A percentile compares a stretch with the other conserved stretches of the same genome.
Evolutionary conservation across 2,888 invertebrate species (phyloP).

Genomic region (Megastigmus dorsalis): DNA sequence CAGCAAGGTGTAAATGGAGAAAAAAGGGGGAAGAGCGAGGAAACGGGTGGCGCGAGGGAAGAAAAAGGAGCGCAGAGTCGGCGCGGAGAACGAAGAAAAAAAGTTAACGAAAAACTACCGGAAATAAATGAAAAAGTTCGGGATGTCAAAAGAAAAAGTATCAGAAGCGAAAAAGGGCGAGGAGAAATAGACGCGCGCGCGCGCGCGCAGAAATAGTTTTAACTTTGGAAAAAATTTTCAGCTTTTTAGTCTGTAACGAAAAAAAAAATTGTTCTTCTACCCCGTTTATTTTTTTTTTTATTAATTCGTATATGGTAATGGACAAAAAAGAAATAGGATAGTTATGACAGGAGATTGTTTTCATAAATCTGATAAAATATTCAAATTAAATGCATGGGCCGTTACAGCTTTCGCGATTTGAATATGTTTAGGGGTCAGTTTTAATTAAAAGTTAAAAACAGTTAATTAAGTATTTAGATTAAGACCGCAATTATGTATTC

Average conservation of each 20-base stretch:
- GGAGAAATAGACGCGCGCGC: not conserved
- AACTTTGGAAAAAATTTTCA: conserved; percentile 34
- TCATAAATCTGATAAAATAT: conserved; percentile 34
- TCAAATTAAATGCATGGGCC: conserved; percentile 36
- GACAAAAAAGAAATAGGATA: conserved; percentile 18
- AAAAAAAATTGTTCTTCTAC: no score
- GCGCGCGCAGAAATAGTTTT: conserved; percentile 26
- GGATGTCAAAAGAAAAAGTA: conserved; percentile 22
- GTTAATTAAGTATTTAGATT: conserved; percentile 22
- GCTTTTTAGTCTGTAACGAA: conserved; percentile 23
- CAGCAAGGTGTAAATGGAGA: not conserved
- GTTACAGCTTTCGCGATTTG: not conserved
- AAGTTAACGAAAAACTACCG: conserved; percentile 1
- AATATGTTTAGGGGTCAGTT: conserved; percentile 11
- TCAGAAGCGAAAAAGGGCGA: not conserved
- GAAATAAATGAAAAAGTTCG: conserved; percentile 38
- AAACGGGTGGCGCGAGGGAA: not conserved
- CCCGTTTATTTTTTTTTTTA: no score
- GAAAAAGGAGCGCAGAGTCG: not conserved
- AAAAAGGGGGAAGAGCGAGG: conserved; percentile 1
- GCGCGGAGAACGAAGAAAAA: no score
- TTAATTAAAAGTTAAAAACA: conserved; percentile 33
- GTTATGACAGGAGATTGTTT: conserved; percentile 33
- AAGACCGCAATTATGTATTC: no score
- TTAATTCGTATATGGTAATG: conserved; percentile 31